Evolutionary conservation across 2,797 vertebrate species (phyloP).

Genomic region (Schizopygopsis malacanthus): DNA sequence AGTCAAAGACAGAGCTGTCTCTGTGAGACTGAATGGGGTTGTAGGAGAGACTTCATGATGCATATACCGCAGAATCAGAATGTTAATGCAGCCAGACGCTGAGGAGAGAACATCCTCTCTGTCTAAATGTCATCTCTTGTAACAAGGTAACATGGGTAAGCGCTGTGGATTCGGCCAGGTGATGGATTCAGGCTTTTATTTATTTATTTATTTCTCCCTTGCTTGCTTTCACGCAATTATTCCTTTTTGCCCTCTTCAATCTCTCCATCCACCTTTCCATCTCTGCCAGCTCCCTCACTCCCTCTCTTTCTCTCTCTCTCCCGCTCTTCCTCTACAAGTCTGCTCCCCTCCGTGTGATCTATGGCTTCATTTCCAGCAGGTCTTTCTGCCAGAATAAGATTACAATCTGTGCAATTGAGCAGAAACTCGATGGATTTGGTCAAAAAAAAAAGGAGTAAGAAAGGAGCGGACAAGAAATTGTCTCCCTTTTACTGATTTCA

Average conservation of each 20-base stretch:
- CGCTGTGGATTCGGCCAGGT: constrained; percentile 39
- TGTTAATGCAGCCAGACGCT: constrained; percentile 61
- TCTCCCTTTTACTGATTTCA: constrained; percentile 26
- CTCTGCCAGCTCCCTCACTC: constrained; percentile 25
- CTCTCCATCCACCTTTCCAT: constrained; percentile 57
- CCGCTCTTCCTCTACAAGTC: constrained; percentile 51
- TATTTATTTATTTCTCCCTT: constrained; percentile 46
- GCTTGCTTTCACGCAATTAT: constrained; percentile 36
- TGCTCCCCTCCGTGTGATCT: constrained; percentile 75
- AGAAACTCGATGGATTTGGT: constrained; percentile 73
- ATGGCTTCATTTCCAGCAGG: constrained; percentile 79
- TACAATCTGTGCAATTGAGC: constrained; percentile 77
- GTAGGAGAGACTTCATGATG: constrained; percentile 50
- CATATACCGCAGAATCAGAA: constrained; percentile 59
- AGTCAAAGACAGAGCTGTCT: constrained; percentile 53
- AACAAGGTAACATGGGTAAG: constrained; percentile 44
- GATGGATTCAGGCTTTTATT: constrained; percentile 48
- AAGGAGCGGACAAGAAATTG: constrained; percentile 17
- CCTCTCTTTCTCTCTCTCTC: constrained; percentile 31
- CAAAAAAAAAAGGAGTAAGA: neutral
- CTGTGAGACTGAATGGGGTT: constrained; percentile 59
- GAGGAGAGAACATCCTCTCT: constrained; percentile 44
- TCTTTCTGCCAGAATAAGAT: constrained; percentile 72
- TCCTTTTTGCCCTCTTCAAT: constrained; percentile 48
- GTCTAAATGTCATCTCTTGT: constrained; percentile 38